These are phyloP conservation scores for Hydrocynus forskahlii DNA, from an alignment of 2,797 vertebrate species.

Conservation along the genomic window DNA sequence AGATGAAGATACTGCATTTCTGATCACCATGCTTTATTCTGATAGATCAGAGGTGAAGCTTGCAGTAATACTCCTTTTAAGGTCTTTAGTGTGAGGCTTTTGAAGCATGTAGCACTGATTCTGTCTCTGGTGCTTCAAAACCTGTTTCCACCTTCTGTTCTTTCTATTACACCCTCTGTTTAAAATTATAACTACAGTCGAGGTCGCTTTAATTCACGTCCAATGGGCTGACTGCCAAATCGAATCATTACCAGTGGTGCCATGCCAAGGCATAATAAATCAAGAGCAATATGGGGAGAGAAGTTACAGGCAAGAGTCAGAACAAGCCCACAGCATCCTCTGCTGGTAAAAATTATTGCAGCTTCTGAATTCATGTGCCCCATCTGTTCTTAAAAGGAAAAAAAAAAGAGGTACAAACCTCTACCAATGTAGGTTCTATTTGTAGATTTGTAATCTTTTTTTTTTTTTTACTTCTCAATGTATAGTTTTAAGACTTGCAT, in stretches of 20 bases:
- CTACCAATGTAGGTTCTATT: neutral
- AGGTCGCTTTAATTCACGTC: constrained; percentile 22
- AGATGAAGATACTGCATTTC: constrained; percentile 51
- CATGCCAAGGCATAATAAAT: constrained; percentile 42
- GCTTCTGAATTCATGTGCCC: constrained; percentile 27
- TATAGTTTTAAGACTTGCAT: constrained; percentile 1
- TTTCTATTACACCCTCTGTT: constrained; percentile 7
- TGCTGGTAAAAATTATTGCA: constrained; percentile 32
- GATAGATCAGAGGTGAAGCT: constrained; percentile 18
- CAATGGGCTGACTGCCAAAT: constrained; percentile 22
- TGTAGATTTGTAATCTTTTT: neutral
- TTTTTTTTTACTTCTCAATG: neutral
- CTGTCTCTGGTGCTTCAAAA: constrained; percentile 46
- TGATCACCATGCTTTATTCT: constrained; percentile 29
- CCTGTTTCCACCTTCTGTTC: constrained; percentile 12
- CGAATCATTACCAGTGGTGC: constrained; percentile 21
- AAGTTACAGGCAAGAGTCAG: constrained; percentile 28
- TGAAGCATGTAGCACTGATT: constrained; percentile 49
- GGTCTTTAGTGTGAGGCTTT: constrained; percentile 32
- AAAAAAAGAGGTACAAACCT: neutral
- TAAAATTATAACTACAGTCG: constrained; percentile 13
- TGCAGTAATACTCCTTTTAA: constrained; percentile 10
- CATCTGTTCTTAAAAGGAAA: neutral
- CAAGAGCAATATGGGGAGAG: constrained; percentile 51
- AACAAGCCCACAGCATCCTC: constrained; percentile 27